Percentiles rank a stretch among this genome's conserved stretches.
Evolutionary conservation across 2,113 vertebrate species (phyloP).

Genomic region (Cryptotis parvus): DNA sequence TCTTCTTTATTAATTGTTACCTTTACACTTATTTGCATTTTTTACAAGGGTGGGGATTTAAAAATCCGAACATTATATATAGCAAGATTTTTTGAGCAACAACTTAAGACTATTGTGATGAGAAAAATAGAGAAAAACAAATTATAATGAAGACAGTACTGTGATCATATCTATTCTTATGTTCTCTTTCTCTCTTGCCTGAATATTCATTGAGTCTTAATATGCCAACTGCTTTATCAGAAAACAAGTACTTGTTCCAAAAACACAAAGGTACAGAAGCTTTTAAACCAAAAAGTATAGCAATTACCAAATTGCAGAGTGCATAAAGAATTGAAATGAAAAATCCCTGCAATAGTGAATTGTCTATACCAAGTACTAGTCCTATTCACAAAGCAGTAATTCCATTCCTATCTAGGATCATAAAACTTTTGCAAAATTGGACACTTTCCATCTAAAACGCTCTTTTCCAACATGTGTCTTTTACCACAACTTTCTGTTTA

Average conservation of each 20-base stretch:
- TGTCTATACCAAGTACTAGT: neutral
- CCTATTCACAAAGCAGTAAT: neutral
- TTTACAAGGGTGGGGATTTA: neutral
- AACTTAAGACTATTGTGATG: too few species aligned
- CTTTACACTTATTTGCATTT: constrained; percentile 3
- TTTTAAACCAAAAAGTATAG: constrained; percentile 39
- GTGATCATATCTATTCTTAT: too few species aligned
- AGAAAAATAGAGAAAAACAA: neutral
- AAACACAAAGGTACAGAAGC: too few species aligned
- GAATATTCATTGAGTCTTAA: too few species aligned
- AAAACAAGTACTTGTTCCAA: too few species aligned
- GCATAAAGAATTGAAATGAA: constrained; percentile 18
- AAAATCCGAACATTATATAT: neutral
- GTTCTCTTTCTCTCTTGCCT: too few species aligned
- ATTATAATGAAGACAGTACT: too few species aligned
- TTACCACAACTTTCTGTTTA: neutral
- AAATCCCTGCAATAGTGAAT: neutral
- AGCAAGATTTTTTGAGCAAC: too few species aligned
- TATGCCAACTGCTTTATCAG: too few species aligned
- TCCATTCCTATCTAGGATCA: neutral
- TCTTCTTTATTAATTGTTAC: constrained; percentile 20
- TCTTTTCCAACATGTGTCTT: constrained; percentile 11
- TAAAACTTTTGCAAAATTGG: neutral
- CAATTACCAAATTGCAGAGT: too few species aligned
- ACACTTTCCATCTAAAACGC: neutral